Base-by-base conservation (phyloP, 2,113 vertebrate genomes). In the Panthera tigris region DNA sequence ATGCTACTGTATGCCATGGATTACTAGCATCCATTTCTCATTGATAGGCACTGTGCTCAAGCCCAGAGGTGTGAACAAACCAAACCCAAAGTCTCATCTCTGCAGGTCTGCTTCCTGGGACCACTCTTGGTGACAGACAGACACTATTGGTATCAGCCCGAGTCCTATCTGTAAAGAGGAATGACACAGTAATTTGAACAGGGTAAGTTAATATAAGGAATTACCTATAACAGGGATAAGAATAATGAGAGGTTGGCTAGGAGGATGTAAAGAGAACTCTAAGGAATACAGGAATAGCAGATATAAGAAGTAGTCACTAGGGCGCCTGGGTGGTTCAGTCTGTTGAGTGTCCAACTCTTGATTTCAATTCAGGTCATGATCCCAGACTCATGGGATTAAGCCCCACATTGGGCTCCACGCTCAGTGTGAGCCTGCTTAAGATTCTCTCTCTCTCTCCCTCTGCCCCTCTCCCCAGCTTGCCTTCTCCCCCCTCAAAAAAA, bases 121-220 rank as follows among this genome's bases (percentile, higher is more conserved):
- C 11, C 68, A 50, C n/a, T 97, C 41, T 25, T 78, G 50, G 50
- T 52, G 68, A 91, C 76, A 94, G 41, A 45, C 41, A 45, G 45
- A 45, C 45, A 45, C 45, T 45, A 45, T 45, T 45, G 45, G 45
- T 71, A 45, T 76, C 66, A 90, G 39, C n/a, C 57, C 69, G 50
- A 91, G 52, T 83, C 45, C 36, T 83, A 23, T 92, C 69, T 94
- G 45, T 79, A 79, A 45, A 78, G 73, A 94, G 82, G 21, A 41
- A 79, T 73, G 76, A 82, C 74, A 86, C 23, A 82, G 25, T 41
- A 87, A 78, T 87, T 87, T 87, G 81, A 87, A 91, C 23, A 91
- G 39, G 16, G 33, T 48, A 90, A 78, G 19, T 94, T 83, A 52
- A 94, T 73, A n/a, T 71, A 66, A 94, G 63, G 63, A 89, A 89